Conservation (phyloP, 2,113 vertebrate species). For the Todiramphus chloris region DNA sequence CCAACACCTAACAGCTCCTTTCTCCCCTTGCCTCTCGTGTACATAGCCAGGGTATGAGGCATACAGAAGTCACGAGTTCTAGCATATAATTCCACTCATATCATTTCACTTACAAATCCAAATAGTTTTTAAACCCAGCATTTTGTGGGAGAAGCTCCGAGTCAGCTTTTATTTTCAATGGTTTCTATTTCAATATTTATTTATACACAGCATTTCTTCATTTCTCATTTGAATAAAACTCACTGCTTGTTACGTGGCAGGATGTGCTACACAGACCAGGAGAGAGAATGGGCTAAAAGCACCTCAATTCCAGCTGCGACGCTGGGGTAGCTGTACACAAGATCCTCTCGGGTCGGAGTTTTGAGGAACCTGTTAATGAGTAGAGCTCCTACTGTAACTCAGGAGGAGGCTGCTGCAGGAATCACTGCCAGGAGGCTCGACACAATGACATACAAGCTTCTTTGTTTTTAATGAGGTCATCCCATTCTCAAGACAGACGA, state of each 20-base stretch:
- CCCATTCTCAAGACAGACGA: conserved; percentile 33
- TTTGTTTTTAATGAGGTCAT: conserved; percentile 57
- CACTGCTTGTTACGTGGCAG: not conserved
- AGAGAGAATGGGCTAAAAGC: rapidly evolving
- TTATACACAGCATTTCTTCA: not conserved
- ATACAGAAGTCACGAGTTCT: not conserved
- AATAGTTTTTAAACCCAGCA: not conserved
- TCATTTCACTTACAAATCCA: not conserved
- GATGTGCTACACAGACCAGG: not conserved
- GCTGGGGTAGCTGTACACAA: not conserved
- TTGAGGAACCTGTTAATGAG: not conserved
- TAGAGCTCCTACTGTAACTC: not conserved
- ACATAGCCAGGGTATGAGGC: rapidly evolving
- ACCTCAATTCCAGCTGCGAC: not conserved
- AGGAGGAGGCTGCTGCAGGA: not conserved
- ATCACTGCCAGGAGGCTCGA: conserved; percentile 13
- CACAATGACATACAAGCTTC: conserved; percentile 2
- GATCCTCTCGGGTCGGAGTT: not conserved
- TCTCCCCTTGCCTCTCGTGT: not conserved
- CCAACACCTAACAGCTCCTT: not conserved
- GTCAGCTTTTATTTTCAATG: not conserved
- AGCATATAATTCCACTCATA: not conserved
- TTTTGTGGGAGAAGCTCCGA: not conserved
- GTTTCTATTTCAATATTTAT: not conserved
- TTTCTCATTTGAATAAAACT: not conserved